A percentile compares a stretch with the other conserved stretches of the same genome.
These are phyloP conservation scores for Limnodromus scolopaceus DNA, from an alignment of 2,797 vertebrate species.

Conservation along the genomic window DNA sequence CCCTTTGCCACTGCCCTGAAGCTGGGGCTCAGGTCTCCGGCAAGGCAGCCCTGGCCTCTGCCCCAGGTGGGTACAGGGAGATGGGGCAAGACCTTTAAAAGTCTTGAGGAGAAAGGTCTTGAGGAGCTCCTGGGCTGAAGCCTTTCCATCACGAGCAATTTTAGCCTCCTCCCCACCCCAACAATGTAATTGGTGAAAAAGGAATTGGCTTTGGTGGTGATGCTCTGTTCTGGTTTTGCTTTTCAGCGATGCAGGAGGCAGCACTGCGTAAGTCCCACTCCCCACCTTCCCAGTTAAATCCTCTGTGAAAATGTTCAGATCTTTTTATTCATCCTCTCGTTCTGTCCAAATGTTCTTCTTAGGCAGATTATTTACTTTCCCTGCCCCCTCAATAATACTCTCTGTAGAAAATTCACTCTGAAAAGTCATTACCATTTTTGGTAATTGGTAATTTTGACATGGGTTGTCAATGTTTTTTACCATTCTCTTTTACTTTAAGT, in stretches of 20 bases:
- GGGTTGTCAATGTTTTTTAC: not conserved
- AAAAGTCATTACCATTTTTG: not conserved
- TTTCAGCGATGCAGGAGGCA: not conserved
- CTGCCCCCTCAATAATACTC: too few species aligned
- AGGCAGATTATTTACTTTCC: not conserved
- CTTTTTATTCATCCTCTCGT: not conserved
- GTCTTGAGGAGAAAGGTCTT: too few species aligned
- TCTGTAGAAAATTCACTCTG: not conserved
- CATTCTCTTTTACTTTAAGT: not conserved
- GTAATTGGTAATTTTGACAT: too few species aligned
- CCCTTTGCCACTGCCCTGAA: not conserved
- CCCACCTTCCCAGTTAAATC: not conserved
- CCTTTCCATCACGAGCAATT: not conserved
- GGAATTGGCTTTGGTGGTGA: not conserved
- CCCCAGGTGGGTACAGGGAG: not conserved
- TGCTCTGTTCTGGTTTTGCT: not conserved
- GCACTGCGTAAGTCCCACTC: not conserved
- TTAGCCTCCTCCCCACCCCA: not conserved
- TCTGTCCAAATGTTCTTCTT: not conserved
- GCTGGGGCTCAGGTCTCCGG: not conserved
- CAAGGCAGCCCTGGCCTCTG: not conserved
- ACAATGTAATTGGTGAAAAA: accelerated
- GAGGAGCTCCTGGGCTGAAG: not conserved
- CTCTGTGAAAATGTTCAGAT: not conserved
- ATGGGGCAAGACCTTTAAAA: not conserved